These are phyloP conservation scores for Stenodema calcarata DNA, from an alignment of 2,888 invertebrate genomes.

Conservation along the genomic window DNA sequence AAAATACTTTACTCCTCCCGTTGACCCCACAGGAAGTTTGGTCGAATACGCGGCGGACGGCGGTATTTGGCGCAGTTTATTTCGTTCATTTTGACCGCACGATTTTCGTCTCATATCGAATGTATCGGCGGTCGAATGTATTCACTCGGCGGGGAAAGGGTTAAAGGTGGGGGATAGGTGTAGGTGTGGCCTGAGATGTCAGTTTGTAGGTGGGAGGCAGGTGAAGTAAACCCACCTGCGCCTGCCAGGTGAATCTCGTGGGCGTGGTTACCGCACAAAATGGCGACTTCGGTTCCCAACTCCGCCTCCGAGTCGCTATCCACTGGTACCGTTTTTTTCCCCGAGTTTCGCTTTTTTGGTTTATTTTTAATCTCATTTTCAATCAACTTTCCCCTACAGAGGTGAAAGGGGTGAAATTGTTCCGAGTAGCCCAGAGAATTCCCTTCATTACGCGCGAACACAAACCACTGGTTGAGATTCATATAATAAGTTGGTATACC, in stretches of 20 bases:
- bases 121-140: slow-evolving; percentile 5
- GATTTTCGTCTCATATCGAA: not conserved
- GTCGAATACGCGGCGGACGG: too few relatives aligned
- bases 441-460: too few relatives aligned
- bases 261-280: slow-evolving; percentile 54
- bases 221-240: slow-evolving; percentile 41
- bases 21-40: too few relatives aligned
- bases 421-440: too few relatives aligned
- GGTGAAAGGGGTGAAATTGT: too few relatives aligned
- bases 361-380: too few relatives aligned
- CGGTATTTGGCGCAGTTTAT: too few relatives aligned
- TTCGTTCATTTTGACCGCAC: too few relatives aligned
- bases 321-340: not conserved
- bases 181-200: slow-evolving; percentile 44
- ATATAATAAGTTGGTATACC: too few relatives aligned
- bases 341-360: not conserved
- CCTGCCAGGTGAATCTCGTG: slow-evolving; percentile 54
- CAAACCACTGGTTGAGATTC: too few relatives aligned
- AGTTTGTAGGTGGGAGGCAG: slow-evolving; percentile 41
- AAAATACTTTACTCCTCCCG: too few relatives aligned
- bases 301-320: slow-evolving; percentile 20
- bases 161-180: slow-evolving; percentile 2
- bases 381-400: not conserved
- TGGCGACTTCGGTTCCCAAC: slow-evolving; percentile 51
- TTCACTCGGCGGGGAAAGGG: not conserved